Percentiles rank a stretch among this genome's conserved stretches.
Conservation (phyloP, 2,113 vertebrate genomes). For the Ctenomys sociabilis region DNA sequence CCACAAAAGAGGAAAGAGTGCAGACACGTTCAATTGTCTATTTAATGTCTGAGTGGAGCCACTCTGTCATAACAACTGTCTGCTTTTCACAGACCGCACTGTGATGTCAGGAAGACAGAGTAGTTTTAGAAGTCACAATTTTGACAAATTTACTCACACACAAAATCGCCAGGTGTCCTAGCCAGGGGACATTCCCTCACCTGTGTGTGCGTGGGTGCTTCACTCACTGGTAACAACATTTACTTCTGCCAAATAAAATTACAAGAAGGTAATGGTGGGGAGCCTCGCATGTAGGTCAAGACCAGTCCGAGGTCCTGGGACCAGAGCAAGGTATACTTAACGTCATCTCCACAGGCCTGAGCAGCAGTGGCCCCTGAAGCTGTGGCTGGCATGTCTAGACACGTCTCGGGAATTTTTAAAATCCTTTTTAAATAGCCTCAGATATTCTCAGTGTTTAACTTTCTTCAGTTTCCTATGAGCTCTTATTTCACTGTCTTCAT, state of each 20-base stretch:
- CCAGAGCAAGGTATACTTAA: neutral
- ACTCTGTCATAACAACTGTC: slow-evolving; percentile 73
- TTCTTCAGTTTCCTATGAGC: neutral
- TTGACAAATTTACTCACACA: slow-evolving; percentile 48
- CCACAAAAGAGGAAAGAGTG: slow-evolving; percentile 68
- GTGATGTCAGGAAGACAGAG: slow-evolving; percentile 58
- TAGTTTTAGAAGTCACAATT: slow-evolving; percentile 69
- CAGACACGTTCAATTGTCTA: slow-evolving; percentile 73
- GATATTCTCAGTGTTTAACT: slow-evolving; percentile 30
- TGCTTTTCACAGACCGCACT: slow-evolving; percentile 57
- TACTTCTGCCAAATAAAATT: slow-evolving; percentile 29
- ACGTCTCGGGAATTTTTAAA: slow-evolving; percentile 45
- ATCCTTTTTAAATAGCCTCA: slow-evolving; percentile 46
- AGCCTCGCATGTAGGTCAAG: slow-evolving; percentile 6
- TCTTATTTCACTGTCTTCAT: neutral
- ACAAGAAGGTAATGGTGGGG: neutral
- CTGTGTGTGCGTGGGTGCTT: neutral
- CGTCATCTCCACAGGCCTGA: slow-evolving; percentile 43
- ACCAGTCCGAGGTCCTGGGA: neutral
- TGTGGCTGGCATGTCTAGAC: slow-evolving; percentile 57
- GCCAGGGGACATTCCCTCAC: slow-evolving; percentile 43
- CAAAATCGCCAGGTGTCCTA: neutral
- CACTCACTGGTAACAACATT: neutral
- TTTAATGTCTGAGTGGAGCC: slow-evolving; percentile 63
- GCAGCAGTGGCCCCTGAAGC: slow-evolving; percentile 38